A percentile compares a stretch with the other conserved stretches of the same genome.
Evolutionary conservation across 2,888 invertebrate species (phyloP).

Genomic region (Tetanocera ferruginea): DNA sequence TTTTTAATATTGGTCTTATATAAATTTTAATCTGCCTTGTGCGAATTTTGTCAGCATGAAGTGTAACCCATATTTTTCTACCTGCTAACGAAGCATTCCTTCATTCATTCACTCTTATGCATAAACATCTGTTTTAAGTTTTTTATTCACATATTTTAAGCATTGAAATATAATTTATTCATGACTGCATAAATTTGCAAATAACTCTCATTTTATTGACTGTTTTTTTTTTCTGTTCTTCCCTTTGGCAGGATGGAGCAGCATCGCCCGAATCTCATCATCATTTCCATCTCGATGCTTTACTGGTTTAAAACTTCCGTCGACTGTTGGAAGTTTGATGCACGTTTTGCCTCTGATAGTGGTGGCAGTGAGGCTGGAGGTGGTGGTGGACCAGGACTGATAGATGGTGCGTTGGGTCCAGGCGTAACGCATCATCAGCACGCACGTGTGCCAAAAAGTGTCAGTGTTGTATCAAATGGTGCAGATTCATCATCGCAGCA

Average conservation of each 20-base stretch:
- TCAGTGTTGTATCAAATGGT: slow-evolving; percentile 15
- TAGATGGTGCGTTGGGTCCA: slow-evolving; percentile 51
- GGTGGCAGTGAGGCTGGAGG: slow-evolving; percentile 57
- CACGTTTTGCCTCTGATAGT: slow-evolving; percentile 28
- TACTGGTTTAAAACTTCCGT: slow-evolving; percentile 62
- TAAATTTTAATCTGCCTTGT: too few relatives aligned
- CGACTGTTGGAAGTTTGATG: slow-evolving; percentile 69
- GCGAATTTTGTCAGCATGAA: too few relatives aligned
- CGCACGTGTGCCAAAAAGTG: slow-evolving; percentile 28
- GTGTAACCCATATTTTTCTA: too few relatives aligned
- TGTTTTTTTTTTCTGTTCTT: slow-evolving; percentile 1
- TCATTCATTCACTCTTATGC: too few relatives aligned
- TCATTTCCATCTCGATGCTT: slow-evolving; percentile 67
- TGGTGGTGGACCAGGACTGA: slow-evolving; percentile 19
- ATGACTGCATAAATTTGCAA: not conserved
- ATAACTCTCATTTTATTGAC: not conserved
- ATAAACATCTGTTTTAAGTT: not conserved
- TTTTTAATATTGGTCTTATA: too few relatives aligned
- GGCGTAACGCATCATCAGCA: slow-evolving; percentile 21
- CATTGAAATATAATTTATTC: slow-evolving; percentile 26
- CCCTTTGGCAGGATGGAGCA: slow-evolving; percentile 56
- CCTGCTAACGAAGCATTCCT: too few relatives aligned
- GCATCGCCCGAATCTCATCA: slow-evolving; percentile 61
- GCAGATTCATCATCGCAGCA: slow-evolving; percentile 9
- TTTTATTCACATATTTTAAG: not conserved